Percentiles rank a stretch among this genome's conserved stretches.
Conservation (phyloP, 2,113 vertebrate genomes). For the Eidolon helvum region DNA sequence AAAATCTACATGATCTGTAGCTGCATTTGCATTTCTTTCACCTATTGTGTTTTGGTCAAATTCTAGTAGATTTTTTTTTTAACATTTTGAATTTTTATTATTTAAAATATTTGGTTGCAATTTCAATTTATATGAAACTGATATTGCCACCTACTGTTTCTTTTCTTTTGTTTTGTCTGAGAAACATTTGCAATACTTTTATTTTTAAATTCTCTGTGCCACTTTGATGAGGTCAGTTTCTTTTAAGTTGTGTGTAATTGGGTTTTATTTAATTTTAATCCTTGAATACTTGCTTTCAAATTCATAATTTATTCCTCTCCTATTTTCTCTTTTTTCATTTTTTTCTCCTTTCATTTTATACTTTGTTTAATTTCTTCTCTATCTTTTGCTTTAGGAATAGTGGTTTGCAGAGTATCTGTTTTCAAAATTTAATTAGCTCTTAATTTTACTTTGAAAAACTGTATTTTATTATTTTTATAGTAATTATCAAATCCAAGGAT, state of each 20-base stretch:
- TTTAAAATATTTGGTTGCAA: not conserved
- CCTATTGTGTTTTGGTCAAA: not conserved
- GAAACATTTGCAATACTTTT: not conserved
- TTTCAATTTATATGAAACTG: not conserved
- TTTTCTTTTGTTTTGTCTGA: not conserved
- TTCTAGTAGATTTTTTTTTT: not conserved
- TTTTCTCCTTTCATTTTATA: not conserved
- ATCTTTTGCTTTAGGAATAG: not conserved
- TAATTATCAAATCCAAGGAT: not conserved
- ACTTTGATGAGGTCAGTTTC: not conserved
- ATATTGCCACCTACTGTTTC: not conserved
- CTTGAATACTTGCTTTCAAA: slow-evolving; percentile 5
- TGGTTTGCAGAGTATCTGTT: not conserved
- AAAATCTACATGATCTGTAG: not conserved
- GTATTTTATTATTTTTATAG: not conserved
- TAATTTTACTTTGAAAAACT: not conserved
- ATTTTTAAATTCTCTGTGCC: not conserved
- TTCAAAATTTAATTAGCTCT: not conserved
- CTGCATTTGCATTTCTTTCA: not conserved
- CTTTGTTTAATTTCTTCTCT: not conserved
- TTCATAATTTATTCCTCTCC: not conserved
- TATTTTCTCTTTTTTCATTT: not conserved
- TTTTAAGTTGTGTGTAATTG: not conserved
- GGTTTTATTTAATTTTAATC: not conserved
- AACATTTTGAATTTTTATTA: not conserved